These are phyloP conservation scores for Sinosuthora webbiana DNA, from an alignment of 2,113 vertebrate species.

Conservation along the genomic window DNA sequence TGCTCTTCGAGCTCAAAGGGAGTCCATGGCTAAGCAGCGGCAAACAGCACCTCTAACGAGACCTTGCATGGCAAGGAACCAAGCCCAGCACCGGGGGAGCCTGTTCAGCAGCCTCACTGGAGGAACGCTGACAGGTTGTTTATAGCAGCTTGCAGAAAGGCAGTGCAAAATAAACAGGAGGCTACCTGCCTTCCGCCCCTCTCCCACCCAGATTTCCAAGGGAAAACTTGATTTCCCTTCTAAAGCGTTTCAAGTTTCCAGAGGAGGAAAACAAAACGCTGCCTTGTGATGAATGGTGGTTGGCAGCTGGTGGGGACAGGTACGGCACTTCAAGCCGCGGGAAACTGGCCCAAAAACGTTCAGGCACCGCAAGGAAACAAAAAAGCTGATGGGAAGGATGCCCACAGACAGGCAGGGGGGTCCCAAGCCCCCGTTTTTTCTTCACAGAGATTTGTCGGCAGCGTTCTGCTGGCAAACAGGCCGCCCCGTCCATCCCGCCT, in stretches of 20 bases:
- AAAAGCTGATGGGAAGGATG: neutral
- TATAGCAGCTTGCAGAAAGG: neutral
- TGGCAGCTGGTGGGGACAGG: constrained; percentile 39
- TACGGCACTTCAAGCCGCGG: neutral
- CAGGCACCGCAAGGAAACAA: neutral
- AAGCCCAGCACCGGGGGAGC: neutral
- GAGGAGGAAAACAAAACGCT: neutral
- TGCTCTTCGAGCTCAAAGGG: neutral
- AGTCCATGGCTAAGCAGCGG: neutral
- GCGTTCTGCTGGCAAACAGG: neutral
- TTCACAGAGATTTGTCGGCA: neutral
- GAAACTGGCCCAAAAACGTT: neutral
- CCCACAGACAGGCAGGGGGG: neutral
- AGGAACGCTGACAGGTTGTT: neutral
- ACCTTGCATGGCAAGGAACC: constrained; percentile 4
- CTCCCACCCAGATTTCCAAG: neutral
- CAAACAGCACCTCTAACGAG: constrained; percentile 27
- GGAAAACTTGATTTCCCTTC: neutral
- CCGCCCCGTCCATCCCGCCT: neutral
- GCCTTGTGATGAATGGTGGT: neutral
- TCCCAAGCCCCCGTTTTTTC: neutral
- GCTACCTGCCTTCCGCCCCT: neutral
- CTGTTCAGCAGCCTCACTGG: neutral
- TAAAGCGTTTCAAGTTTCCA: neutral
- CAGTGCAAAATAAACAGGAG: neutral